A percentile compares a stretch with the other conserved stretches of the same genome.
These are phyloP conservation scores for Tachystola acroxantha DNA, from an alignment of 2,888 invertebrate species.

Conservation along the genomic window DNA sequence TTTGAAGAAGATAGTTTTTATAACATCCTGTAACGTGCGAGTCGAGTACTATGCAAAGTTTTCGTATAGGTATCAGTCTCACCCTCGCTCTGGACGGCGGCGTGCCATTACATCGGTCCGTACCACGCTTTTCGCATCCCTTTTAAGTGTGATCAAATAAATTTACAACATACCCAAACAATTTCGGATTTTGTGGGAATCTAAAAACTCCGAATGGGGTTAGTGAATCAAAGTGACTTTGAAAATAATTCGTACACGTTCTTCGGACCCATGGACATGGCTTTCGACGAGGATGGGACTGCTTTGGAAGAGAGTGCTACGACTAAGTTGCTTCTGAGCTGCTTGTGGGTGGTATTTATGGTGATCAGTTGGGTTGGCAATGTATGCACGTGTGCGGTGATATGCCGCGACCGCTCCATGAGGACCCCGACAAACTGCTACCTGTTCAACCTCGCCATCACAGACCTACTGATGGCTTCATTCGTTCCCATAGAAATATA, in stretches of 20 bases:
- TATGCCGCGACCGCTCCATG: conserved; percentile 85
- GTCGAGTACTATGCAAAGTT: conserved; percentile 24
- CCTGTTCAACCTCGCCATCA: conserved; percentile 86
- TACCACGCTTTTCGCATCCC: not conserved
- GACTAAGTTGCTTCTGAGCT: conserved; percentile 68
- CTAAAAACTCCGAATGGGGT: conserved; percentile 5
- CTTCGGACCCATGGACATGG: conserved; percentile 52
- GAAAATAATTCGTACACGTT: conserved; percentile 47
- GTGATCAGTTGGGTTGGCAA: conserved; percentile 85
- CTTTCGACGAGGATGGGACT: conserved; percentile 42
- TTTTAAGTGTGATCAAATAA: not conserved
- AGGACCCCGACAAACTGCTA: conserved; percentile 91
- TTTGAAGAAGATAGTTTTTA: not conserved
- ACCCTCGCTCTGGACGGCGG: conserved; percentile 27
- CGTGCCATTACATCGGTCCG: conserved; percentile 18
- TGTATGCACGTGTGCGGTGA: conserved; percentile 86
- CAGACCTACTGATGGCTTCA: conserved; percentile 84
- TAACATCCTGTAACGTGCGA: conserved; percentile 31
- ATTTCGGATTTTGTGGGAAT: not conserved
- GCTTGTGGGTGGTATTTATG: conserved; percentile 81
- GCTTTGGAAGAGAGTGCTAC: conserved; percentile 73
- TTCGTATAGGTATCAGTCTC: conserved; percentile 31
- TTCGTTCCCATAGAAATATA: conserved; percentile 89
- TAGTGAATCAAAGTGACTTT: conserved; percentile 24
- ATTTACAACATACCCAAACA: not conserved